Conservation (phyloP, 2,888 invertebrate species). For the Chloromyia formosa region DNA sequence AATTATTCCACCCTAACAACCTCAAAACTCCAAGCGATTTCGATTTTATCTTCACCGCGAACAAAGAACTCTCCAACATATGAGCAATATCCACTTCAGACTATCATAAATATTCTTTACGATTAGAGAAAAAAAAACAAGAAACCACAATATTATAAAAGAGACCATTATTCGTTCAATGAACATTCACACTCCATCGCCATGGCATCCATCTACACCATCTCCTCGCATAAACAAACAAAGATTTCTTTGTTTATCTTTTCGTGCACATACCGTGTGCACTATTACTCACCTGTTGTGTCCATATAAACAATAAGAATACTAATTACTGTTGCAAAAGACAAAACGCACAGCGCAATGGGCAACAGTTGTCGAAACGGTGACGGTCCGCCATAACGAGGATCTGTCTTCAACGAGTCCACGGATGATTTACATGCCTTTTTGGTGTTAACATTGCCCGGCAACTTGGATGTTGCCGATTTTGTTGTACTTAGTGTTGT, state of each 20-base stretch:
- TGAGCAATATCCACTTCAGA: too few species aligned
- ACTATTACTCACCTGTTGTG: constrained; percentile 71
- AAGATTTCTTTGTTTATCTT: background rate
- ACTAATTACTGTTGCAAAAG: constrained; percentile 83
- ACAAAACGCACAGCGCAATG: constrained; percentile 76
- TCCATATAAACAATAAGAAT: constrained; percentile 82
- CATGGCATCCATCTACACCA: too few species aligned
- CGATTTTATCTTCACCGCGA: too few species aligned
- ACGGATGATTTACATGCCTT: constrained; percentile 25
- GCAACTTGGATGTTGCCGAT: background rate
- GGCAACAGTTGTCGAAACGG: constrained; percentile 69
- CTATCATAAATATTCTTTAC: too few species aligned
- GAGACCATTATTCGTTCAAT: too few species aligned
- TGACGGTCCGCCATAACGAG: constrained; percentile 60
- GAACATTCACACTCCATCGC: too few species aligned
- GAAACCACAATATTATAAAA: too few species aligned
- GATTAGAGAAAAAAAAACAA: too few species aligned
- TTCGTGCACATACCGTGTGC: background rate
- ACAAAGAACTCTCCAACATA: too few species aligned
- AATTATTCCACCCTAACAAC: too few species aligned
- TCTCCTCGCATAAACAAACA: background rate
- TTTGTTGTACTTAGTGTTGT: constrained; percentile 20
- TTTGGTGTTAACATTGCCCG: background rate
- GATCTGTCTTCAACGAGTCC: constrained; percentile 59
- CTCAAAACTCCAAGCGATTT: too few species aligned